phyloP scores from a whole-genome alignment of 2,888 invertebrate species.

The Drosophila lutescens region DNA sequence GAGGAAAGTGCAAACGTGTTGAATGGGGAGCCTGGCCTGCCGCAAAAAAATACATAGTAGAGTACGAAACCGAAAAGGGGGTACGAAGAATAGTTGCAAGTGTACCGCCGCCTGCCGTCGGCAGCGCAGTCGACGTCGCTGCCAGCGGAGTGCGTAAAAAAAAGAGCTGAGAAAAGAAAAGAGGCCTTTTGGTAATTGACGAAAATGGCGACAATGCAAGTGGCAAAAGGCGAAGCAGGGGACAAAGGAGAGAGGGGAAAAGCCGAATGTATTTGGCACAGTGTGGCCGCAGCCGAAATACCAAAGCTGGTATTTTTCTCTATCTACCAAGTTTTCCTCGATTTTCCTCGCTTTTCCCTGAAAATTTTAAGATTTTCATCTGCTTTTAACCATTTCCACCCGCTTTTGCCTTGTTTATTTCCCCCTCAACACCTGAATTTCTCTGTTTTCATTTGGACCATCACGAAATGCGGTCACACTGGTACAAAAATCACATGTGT shows the following conservation, averaged over 20 bases:
- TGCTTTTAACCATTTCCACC: not conserved
- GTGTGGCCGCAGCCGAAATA: slow-evolving; percentile 59
- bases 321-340: not conserved
- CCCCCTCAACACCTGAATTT: too few species aligned
- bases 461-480: slow-evolving; percentile 56
- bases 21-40: slow-evolving; percentile 32
- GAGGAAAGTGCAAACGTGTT: slow-evolving; percentile 63
- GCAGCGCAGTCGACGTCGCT: slow-evolving; percentile 32
- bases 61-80: not conserved
- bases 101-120: slow-evolving; percentile 41
- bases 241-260: slow-evolving; percentile 21
- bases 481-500: slow-evolving; percentile 74
- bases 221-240: slow-evolving; percentile 40
- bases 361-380: not conserved
- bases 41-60: slow-evolving; percentile 5
- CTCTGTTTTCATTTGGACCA: too few species aligned
- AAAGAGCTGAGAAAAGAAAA: slow-evolving; percentile 50
- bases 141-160: slow-evolving; percentile 32
- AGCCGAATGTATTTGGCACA: slow-evolving; percentile 71
- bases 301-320: slow-evolving; percentile 27
- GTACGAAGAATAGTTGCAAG: slow-evolving; percentile 26
- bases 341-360: not conserved
- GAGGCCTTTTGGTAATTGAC: slow-evolving; percentile 76
- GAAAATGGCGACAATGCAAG: slow-evolving; percentile 83
- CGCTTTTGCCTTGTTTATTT: not conserved